Percentiles rank a stretch among this genome's conserved stretches.
These are phyloP conservation scores for Aptenodytes forsteri DNA, from an alignment of 2,113 vertebrate species.

Conservation along the genomic window DNA sequence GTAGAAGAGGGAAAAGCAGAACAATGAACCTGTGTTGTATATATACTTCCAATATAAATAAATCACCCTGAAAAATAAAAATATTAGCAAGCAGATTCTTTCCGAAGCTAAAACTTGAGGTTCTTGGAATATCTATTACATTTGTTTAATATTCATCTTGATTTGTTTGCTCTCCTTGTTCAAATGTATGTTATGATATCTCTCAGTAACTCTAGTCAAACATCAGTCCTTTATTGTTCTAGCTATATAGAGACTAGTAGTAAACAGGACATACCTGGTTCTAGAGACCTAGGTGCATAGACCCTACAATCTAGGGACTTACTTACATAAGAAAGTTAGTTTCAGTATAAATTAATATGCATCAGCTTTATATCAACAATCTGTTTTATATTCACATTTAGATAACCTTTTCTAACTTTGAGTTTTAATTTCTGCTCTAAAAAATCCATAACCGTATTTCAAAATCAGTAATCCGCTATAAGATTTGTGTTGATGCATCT, in stretches of 20 bases:
- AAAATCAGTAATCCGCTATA: neutral
- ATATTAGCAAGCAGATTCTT: neutral
- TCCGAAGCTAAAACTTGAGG: neutral
- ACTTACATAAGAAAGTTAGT: neutral
- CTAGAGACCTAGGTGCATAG: neutral
- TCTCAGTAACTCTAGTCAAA: neutral
- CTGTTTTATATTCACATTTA: neutral
- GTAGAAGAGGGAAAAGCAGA: neutral
- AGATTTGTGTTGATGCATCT: neutral
- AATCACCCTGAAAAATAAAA: neutral
- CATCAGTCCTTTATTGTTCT: neutral
- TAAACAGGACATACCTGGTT: neutral
- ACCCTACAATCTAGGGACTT: neutral
- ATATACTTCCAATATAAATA: neutral
- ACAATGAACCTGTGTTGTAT: neutral
- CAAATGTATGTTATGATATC: neutral
- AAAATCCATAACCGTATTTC: neutral
- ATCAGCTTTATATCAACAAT: neutral
- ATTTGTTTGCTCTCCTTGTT: neutral
- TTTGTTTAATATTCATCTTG: neutral
- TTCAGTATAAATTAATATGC: neutral
- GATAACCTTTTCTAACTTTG: neutral
- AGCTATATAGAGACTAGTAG: neutral
- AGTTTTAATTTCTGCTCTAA: neutral
- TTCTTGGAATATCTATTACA: neutral